Conservation (phyloP, 2,888 invertebrate genomes). For the Tenthredo distinguenda region DNA sequence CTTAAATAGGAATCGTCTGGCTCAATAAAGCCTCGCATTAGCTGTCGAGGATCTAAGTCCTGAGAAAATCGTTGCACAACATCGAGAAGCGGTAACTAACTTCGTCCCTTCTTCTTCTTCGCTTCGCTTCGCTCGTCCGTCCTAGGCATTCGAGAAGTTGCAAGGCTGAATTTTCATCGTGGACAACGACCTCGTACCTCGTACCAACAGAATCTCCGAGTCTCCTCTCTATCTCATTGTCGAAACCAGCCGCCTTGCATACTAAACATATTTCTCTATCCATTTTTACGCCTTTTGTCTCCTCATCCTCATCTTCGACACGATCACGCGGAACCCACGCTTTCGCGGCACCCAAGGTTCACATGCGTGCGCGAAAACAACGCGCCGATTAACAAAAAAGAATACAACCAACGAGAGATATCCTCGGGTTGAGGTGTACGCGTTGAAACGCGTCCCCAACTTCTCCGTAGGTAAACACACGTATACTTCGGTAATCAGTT, state of each 20-base stretch:
- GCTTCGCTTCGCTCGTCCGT: neutral
- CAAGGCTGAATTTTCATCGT: slow-evolving; percentile 3
- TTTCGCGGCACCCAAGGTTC: neutral
- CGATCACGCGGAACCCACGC: neutral
- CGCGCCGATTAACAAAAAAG: neutral
- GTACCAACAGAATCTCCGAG: neutral
- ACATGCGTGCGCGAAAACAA: slow-evolving; percentile 16
- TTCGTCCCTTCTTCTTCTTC: neutral
- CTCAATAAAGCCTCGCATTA: slow-evolving; percentile 39
- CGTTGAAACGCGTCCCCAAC: neutral
- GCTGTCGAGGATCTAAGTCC: neutral
- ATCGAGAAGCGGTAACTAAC: neutral
- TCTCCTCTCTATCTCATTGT: neutral
- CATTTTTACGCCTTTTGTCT: slow-evolving; percentile 36
- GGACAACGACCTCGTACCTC: slow-evolving; percentile 44
- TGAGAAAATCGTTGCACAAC: slow-evolving; percentile 54
- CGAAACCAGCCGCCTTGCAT: slow-evolving; percentile 20
- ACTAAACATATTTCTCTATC: slow-evolving; percentile 31
- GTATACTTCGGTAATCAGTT: neutral
- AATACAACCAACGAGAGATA: neutral
- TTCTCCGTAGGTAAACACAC: neutral
- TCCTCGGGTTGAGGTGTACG: neutral
- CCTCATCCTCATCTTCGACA: slow-evolving; percentile 35
- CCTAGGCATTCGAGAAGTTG: neutral
- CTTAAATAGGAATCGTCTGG: slow-evolving; percentile 66